Evolutionary conservation across 2,888 invertebrate species (phyloP).

Genomic region (Tryphoninae sp.): DNA sequence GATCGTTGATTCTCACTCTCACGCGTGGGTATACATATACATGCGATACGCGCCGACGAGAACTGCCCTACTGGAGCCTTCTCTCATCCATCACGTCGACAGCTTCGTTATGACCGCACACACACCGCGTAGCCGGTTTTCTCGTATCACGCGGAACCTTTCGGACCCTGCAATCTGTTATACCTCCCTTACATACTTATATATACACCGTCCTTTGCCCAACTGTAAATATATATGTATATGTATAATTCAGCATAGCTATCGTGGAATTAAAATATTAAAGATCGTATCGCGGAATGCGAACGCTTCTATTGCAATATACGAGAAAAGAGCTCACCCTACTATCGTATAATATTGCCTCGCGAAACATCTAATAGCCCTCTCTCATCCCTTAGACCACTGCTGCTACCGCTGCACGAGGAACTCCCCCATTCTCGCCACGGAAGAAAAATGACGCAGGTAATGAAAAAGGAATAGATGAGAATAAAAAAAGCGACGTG

Average conservation of each 20-base stretch:
- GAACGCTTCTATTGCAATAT: conserved; percentile 2
- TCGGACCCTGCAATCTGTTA: conserved; percentile 72
- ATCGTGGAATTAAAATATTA: conserved; percentile 67
- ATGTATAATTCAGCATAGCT: conserved; percentile 2
- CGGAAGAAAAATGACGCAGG: conserved; percentile 41
- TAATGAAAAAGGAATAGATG: conserved; percentile 48
- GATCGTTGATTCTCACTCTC: conserved; percentile 55
- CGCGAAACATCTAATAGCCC: conserved; percentile 15
- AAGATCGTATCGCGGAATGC: conserved; percentile 57
- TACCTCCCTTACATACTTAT: conserved; percentile 59
- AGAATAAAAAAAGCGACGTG: background rate
- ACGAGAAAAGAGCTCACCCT: background rate
- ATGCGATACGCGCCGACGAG: conserved; percentile 48
- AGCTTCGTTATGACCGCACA: conserved; percentile 79
- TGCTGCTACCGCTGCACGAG: conserved; percentile 2
- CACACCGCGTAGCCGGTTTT: conserved; percentile 69
- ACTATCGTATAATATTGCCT: background rate
- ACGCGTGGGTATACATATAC: background rate
- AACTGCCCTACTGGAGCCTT: conserved; percentile 69
- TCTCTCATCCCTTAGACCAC: background rate
- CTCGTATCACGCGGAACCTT: conserved; percentile 71
- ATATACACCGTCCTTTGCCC: background rate
- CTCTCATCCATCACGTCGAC: conserved; percentile 79
- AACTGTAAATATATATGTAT: conserved; percentile 10
- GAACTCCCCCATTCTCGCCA: conserved; percentile 3